Evolutionary conservation across 2,797 vertebrate genomes (phyloP).

Genomic region (Delichon dasypus): DNA sequence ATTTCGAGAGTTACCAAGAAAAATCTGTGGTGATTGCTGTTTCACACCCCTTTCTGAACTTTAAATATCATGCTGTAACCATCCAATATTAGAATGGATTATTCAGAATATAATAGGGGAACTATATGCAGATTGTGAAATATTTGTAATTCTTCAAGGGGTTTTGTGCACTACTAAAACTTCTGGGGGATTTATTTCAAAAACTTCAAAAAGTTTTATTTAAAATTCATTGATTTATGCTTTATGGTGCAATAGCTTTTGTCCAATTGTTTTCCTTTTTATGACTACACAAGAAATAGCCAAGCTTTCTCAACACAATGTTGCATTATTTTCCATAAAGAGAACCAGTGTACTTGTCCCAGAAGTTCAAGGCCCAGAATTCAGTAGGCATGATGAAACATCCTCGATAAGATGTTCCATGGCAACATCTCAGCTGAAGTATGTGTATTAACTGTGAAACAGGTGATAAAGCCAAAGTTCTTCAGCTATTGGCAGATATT

Average conservation of each 20-base stretch:
- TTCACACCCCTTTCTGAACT: not conserved
- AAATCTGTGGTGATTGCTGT: not conserved
- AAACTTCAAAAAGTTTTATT: not conserved
- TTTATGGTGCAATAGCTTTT: not conserved
- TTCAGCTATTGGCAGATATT: not conserved
- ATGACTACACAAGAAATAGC: not conserved
- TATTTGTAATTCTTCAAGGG: not conserved
- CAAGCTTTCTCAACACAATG: not conserved
- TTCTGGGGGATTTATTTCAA: not conserved
- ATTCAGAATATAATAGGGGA: not conserved
- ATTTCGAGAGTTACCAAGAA: not conserved
- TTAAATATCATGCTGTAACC: not conserved
- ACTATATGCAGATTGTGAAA: not conserved
- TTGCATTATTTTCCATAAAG: not conserved
- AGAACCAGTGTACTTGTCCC: not conserved
- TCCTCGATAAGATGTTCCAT: not conserved
- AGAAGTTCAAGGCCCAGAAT: not conserved
- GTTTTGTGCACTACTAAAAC: not conserved
- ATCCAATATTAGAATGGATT: not conserved
- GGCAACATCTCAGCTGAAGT: not conserved
- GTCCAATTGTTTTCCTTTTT: not conserved
- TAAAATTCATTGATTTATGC: not conserved
- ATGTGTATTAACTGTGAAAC: not conserved
- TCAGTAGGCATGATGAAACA: not conserved
- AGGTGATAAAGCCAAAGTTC: not conserved